These are phyloP conservation scores for Haliclona indistincta DNA, from an alignment of 37 sponge, comb jelly and placozoan genomes.

Conservation along the genomic window DNA sequence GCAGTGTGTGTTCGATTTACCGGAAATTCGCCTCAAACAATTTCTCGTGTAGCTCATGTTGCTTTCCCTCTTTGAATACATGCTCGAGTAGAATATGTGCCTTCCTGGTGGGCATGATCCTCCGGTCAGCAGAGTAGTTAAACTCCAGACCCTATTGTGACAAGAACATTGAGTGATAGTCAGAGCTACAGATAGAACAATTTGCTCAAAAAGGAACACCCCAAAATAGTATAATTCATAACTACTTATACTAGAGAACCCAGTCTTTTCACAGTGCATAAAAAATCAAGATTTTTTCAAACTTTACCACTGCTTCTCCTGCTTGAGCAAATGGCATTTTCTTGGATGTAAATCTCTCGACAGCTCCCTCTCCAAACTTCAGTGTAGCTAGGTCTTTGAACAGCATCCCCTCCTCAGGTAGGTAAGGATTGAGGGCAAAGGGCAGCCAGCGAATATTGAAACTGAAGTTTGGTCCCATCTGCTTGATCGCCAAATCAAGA, in stretches of 20 bases:
- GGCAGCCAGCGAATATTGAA: constrained; percentile 69
- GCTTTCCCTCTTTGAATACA: constrained; percentile 56
- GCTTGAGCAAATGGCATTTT: constrained; percentile 16
- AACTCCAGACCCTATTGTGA: constrained; percentile 17
- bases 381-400: constrained; percentile 25
- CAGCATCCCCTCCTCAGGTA: constrained; percentile 69
- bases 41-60: constrained; percentile 62
- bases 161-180: background rate
- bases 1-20: background rate
- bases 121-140: constrained; percentile 7
- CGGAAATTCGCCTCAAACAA: background rate
- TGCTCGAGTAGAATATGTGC: constrained; percentile 62
- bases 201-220: background rate
- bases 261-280: background rate
- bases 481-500: constrained; percentile 48
- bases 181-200: background rate
- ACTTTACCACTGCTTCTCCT: constrained; percentile 38
- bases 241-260: background rate
- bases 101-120: constrained; percentile 57
- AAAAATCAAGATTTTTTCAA: background rate
- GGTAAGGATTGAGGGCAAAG: constrained; percentile 59
- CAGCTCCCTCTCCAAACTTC: constrained; percentile 59
- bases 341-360: constrained; percentile 30
- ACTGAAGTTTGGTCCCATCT: constrained; percentile 40
- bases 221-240: background rate